Conservation (phyloP, 2,888 invertebrate species). For the Peribatodes rhomboidaria region DNA sequence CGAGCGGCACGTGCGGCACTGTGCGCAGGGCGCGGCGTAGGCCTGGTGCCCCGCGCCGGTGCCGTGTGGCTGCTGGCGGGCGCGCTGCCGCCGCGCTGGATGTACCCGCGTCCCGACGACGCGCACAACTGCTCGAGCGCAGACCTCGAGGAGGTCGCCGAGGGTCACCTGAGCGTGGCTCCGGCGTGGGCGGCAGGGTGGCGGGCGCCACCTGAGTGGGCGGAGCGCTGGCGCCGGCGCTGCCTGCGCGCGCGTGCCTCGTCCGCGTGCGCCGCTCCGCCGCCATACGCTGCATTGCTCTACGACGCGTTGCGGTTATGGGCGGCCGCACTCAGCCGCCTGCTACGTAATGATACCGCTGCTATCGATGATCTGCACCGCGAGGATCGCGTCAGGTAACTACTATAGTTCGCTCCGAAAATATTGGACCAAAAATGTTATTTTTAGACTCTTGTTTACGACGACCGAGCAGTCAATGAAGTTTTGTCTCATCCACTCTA, state of each 20-base stretch:
- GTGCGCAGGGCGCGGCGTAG: conserved; percentile 91
- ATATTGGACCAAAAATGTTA: background rate
- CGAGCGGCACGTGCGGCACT: conserved; percentile 91
- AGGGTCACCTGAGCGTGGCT: conserved; percentile 62
- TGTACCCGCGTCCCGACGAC: conserved; percentile 87
- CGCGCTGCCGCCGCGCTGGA: conserved; percentile 90
- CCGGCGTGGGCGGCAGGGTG: conserved; percentile 65
- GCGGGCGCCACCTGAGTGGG: conserved; percentile 45
- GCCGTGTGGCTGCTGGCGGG: conserved; percentile 95
- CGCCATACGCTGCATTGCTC: conserved; percentile 68
- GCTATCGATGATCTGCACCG: conserved; percentile 69
- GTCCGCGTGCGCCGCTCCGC: conserved; percentile 39
- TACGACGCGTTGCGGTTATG: conserved; percentile 73
- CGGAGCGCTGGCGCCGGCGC: conserved; percentile 50
- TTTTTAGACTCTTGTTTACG: too few species aligned
- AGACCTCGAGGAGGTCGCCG: conserved; percentile 55
- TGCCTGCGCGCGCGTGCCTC: conserved; percentile 33
- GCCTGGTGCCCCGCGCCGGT: conserved; percentile 90
- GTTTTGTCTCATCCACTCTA: too few species aligned
- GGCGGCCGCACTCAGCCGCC: conserved; percentile 61
- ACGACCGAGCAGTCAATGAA: too few species aligned
- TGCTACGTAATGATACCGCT: conserved; percentile 55
- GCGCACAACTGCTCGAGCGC: conserved; percentile 82
- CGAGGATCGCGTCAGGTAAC: conserved; percentile 57
- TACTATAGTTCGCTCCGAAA: background rate